Base-by-base conservation (phyloP, 2,797 vertebrate species). In the Falco columbarius region DNA sequence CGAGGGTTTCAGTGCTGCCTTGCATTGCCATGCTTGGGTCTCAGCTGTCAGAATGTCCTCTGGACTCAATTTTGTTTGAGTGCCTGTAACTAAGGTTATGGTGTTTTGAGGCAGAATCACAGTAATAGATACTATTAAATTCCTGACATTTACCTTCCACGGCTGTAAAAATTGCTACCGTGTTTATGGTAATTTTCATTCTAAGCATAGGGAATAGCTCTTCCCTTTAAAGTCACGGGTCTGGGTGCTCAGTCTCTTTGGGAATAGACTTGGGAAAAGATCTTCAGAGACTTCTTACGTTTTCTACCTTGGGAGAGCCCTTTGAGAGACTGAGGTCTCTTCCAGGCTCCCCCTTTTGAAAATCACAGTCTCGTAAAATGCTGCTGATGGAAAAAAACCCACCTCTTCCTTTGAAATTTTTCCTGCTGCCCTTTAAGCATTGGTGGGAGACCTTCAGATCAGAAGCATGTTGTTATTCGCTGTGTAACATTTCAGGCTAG, bases 151-250 rank as follows among this genome's bases (percentile, higher is more conserved):
- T 92, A 84, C 42, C 24, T 95, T 94, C 85, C n/a, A 26, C 0
- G 2, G 52, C 11, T 62, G 61, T 91, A 89, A 96, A 97, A 92
- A 90, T 61, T 65, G 66, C 47, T 70, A 23, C 19, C 0, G 0
- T 55, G 47, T 83, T 92, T 89, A 63, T 61, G 47, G 61, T 75
- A 83, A 82, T 95, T 87, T 87, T 94, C 71, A 63, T 67, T 65
- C 40, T 65, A 67, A 80, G 23, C 7, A 3, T 9, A 75, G 62
- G 59, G 59, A 86, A 81, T 55, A 92, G 8, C 38, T 85, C 40
- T 92, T 68, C 24, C 29, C 42, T 51, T 4, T 36, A 46, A 58
- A 75, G 86, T 74, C 15, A 4, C 0, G 3, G 16, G 14, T 65
- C 81, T 65, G 74, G 67, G 32, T 0, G 0, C 65, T 63, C 42